Base-by-base conservation (phyloP, 2,888 invertebrate genomes). In the Zaprionus bogoriensis region DNA sequence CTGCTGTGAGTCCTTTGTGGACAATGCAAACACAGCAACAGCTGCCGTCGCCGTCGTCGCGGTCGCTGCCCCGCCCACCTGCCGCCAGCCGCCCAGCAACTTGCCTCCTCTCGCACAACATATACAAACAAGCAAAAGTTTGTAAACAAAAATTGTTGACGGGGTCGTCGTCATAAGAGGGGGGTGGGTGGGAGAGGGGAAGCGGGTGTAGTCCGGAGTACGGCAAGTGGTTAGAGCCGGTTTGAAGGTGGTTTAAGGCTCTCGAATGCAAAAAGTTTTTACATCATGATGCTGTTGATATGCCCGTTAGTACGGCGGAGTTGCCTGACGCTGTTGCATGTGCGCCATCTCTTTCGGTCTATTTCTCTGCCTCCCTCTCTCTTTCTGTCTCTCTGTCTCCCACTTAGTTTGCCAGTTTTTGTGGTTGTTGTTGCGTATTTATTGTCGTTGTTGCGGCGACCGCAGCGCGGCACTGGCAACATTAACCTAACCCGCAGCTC, bases 71-170 rank as follows among this genome's bases (percentile, higher is more conserved):
- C n/a, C 53, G 39, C 44, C 68, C 50, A 62, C 53, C 62, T 64
- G 63, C 61, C 36, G 48, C 38, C n/a, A 32, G 38, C 42, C 23
- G 41, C 38, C 22, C 55, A 25, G 32, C 67, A 67, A 67, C 47
- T 52, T 55, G 52, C 53, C 59, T n/a, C n/a, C n/a, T n/a, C n/a
- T 62, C 58, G 45, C 61, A 69, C 76, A 75, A 78, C n/a, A n/a
- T 76, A 79, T 54, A 82, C 79, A 80, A 83, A 85, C 87, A 87
- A 83, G 86, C 69, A 74, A 86, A 86, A 86, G 82, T 86, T 87
- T 74, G 86, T 84, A 87, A 85, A 87, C 86, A 88, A 87, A 88
- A 87, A 88, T 84, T 87, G 81, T 83, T 82, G 73, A 65, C 63
- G 72, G 59, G 64, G 74, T 71, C 45, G 63, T 30, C 67, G 57